Evolutionary conservation across 2,113 vertebrate species (phyloP).

Genomic region (Litocranius walleri): DNA sequence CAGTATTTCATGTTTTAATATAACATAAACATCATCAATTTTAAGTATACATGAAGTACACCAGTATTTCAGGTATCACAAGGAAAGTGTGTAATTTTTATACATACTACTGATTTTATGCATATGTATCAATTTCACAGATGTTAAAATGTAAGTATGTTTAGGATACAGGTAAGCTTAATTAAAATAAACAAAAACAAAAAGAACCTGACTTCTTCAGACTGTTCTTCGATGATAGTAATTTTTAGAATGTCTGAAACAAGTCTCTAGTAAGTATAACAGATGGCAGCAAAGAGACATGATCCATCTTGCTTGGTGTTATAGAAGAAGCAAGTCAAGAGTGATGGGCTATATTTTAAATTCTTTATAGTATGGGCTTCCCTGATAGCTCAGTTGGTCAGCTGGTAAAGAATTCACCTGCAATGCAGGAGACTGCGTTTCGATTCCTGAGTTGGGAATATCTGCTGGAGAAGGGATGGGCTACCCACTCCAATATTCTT

Average conservation of each 20-base stretch:
- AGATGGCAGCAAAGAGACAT: background rate
- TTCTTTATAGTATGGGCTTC: background rate
- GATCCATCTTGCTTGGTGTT: background rate
- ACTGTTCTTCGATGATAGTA: background rate
- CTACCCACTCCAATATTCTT: background rate
- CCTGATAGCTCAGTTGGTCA: background rate
- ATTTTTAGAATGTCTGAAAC: background rate
- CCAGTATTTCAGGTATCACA: background rate
- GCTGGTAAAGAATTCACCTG: background rate
- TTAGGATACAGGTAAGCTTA: background rate
- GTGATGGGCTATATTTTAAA: background rate
- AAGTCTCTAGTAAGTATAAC: background rate
- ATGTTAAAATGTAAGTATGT: background rate
- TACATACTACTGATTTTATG: background rate
- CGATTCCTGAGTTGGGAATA: background rate
- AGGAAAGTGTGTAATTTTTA: background rate
- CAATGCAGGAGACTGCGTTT: rapidly evolving
- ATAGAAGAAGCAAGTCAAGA: background rate
- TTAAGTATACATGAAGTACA: background rate
- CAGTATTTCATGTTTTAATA: background rate
- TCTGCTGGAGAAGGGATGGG: background rate
- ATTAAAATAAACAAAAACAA: background rate
- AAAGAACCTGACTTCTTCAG: background rate
- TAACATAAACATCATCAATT: background rate
- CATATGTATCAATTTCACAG: background rate